Evolutionary conservation across 1,140 invertebrate species (phyloP).

Genomic region (Orius insidiosus): DNA sequence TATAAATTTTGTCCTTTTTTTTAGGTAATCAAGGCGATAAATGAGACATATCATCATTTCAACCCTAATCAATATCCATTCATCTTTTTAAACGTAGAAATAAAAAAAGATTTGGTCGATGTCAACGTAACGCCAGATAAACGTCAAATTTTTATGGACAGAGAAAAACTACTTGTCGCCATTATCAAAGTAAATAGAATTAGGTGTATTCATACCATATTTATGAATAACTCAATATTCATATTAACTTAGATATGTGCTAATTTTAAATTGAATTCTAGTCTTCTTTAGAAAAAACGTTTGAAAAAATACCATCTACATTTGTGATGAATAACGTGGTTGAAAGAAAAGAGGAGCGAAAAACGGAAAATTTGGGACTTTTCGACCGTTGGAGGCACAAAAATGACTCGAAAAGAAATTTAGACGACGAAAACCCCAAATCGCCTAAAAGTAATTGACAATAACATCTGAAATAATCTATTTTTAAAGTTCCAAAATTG

Average conservation of each 20-base stretch:
- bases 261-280: constrained; percentile 18
- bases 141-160: constrained; percentile 70
- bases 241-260: neutral
- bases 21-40: constrained; percentile 47
- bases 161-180: constrained; percentile 68
- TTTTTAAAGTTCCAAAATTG: no score
- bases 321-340: constrained; percentile 28
- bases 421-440: constrained; percentile 1
- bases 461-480: no score
- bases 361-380: neutral
- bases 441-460: neutral
- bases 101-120: constrained; percentile 55
- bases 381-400: constrained; percentile 12
- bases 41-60: constrained; percentile 81
- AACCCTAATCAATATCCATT: constrained; percentile 88
- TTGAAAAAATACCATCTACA: constrained; percentile 46
- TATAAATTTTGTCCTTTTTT: neutral
- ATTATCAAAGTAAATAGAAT: constrained; percentile 37
- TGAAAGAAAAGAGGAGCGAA: constrained; percentile 5
- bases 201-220: constrained; percentile 15
- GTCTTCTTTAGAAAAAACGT: constrained; percentile 44
- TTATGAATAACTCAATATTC: neutral
- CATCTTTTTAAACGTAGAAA: constrained; percentile 67
- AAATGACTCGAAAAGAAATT: constrained; percentile 8
- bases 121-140: constrained; percentile 98